Evolutionary conservation across 2,888 invertebrate species (phyloP), one percentile per base, ranked within the genome.

Genomic region (Megastigmus dorsalis): DNA sequence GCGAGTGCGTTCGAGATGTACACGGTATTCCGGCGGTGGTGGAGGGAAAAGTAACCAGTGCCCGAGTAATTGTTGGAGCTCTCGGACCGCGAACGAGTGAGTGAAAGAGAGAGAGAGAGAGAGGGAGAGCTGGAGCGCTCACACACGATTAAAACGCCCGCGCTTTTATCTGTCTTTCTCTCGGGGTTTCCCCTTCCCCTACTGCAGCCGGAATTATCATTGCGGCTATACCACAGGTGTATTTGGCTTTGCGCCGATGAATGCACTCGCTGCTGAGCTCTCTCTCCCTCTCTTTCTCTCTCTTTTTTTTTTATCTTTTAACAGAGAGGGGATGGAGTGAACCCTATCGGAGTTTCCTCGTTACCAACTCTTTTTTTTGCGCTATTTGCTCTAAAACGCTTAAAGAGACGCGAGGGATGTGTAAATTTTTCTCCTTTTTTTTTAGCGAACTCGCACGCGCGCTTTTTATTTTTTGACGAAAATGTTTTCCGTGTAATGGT

Each of bases 41-140:
- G 38, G 10, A 15, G 28, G 13, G 43, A 30, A 57, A 45, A 45
- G 30, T 26, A 10, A 3, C 20, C 33, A 33, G 30, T 26, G 15
- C 6, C 20, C 33, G 43, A 60, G 67, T 73, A 55, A 73, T 67
- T 73, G 73, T 73, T 55, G 67, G 52, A 15, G n/a, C n/a, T n/a
- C n/a, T 41, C 28, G 10, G 54, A 13, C 45, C 20, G 54, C 50
- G 63, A n/a, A n/a, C n/a, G n/a, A n/a, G n/a, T n/a, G n/a, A n/a
- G n/a, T n/a, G n/a, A n/a, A n/a, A n/a, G n/a, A n/a, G n/a, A n/a
- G n/a, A n/a, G n/a, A n/a, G n/a, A n/a, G n/a, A n/a, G n/a, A n/a
- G n/a, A n/a, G n/a, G n/a, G n/a, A n/a, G n/a, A n/a, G n/a, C n/a
- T n/a, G n/a, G n/a, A n/a, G n/a, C 36, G 48, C 38, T n/a, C 43